Conservation (phyloP, 2,888 invertebrate genomes). For the Dasysyrphus tricinctus region DNA sequence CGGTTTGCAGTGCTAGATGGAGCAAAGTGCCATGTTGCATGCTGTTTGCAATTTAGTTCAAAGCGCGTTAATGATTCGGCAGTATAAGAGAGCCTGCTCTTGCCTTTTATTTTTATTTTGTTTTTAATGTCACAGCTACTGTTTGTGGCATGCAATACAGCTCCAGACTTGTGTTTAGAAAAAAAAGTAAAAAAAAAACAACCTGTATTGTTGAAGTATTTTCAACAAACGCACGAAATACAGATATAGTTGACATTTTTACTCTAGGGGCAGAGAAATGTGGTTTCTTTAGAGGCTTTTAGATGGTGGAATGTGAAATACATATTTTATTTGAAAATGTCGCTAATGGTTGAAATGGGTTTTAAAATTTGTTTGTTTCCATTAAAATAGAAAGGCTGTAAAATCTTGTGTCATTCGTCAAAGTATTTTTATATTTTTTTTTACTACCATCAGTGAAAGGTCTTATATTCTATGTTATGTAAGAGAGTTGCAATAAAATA, state of each 20-base stretch:
- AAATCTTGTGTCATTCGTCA: neutral
- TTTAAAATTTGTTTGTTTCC: slow-evolving; percentile 25
- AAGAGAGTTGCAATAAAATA: neutral
- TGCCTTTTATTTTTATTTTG: slow-evolving; percentile 19
- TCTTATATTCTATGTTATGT: neutral
- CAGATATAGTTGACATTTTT: slow-evolving; percentile 49
- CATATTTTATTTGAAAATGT: slow-evolving; percentile 11
- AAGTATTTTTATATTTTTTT: neutral
- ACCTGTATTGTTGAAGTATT: slow-evolving; percentile 42
- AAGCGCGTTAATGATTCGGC: slow-evolving; percentile 62
- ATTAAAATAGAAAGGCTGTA: neutral
- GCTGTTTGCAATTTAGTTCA: slow-evolving; percentile 71
- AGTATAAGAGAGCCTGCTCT: slow-evolving; percentile 29
- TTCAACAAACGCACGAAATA: slow-evolving; percentile 36
- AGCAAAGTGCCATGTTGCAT: slow-evolving; percentile 70
- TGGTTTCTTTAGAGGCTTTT: slow-evolving; percentile 15
- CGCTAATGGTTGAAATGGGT: slow-evolving; percentile 43
- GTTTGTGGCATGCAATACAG: slow-evolving; percentile 31
- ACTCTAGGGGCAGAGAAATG: slow-evolving; percentile 14
- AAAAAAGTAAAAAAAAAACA: neutral
- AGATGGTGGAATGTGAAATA: slow-evolving; percentile 10
- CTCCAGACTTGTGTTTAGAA: slow-evolving; percentile 3
- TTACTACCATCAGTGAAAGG: neutral
- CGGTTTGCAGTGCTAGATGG: slow-evolving; percentile 42
- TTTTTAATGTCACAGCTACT: slow-evolving; percentile 31